Evolutionary conservation across 1,140 invertebrate genomes (phyloP).

Genomic region (Portunus trituberculatus): DNA sequence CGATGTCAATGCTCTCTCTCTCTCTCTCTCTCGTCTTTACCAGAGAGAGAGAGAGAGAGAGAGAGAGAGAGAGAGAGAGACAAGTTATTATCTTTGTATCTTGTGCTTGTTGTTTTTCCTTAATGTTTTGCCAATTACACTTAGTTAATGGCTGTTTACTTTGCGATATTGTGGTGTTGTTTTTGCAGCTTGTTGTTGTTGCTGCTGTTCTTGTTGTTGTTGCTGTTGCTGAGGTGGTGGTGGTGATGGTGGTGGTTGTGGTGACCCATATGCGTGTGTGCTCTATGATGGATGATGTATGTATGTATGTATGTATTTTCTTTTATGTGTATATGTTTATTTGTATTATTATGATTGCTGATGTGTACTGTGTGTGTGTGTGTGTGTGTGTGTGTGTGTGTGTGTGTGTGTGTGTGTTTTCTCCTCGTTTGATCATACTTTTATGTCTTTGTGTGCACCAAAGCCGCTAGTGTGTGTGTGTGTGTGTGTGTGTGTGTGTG

Average conservation of each 20-base stretch:
- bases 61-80: conserved; percentile 30
- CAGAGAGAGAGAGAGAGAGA: conserved; percentile 34
- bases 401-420: background rate
- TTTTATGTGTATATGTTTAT: background rate
- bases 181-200: background rate
- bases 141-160: background rate
- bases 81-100: background rate
- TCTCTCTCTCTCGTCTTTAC: too few species aligned
- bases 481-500: conserved; percentile 29
- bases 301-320: background rate
- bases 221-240: background rate
- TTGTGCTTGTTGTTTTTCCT: conserved; percentile 10
- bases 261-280: too few species aligned
- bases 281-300: background rate
- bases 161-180: background rate
- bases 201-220: background rate
- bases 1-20: too few species aligned
- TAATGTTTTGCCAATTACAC: conserved; percentile 14
- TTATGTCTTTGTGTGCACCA: background rate
- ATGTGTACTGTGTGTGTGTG: background rate
- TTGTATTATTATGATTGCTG: background rate
- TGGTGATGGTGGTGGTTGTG: background rate
- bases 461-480: background rate
- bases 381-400: conserved; percentile 11
- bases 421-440: background rate